Evolutionary conservation across 1,140 invertebrate genomes (phyloP).

Genomic region (Chlorops oryzae): DNA sequence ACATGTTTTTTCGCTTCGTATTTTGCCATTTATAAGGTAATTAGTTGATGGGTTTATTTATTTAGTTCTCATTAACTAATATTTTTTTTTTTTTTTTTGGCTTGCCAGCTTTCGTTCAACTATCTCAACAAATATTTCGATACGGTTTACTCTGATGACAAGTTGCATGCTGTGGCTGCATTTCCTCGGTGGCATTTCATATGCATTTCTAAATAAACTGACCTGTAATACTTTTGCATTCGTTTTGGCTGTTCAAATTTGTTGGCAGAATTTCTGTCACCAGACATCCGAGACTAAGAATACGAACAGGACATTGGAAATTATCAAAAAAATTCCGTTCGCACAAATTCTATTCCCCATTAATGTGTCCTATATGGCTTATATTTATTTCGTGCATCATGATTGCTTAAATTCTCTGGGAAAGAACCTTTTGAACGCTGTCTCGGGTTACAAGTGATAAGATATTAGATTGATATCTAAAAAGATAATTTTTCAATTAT

Average conservation of each 20-base stretch:
- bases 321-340: not conserved
- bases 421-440: too few species aligned
- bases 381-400: not conserved
- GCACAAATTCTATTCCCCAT: constrained; percentile 1
- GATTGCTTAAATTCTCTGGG: too few species aligned
- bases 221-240: not conserved
- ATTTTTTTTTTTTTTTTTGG: not conserved
- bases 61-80: too few species aligned
- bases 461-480: too few species aligned
- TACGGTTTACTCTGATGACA: not conserved
- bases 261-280: not conserved
- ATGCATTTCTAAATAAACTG: not conserved
- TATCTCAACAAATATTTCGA: not conserved
- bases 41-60: too few species aligned
- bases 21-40: constrained; percentile 2
- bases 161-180: not conserved
- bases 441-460: too few species aligned
- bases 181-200: constrained; percentile 5
- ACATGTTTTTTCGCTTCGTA: constrained; percentile 2
- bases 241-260: not conserved
- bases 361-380: constrained; percentile 1
- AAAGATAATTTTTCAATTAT: too few species aligned
- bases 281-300: not conserved
- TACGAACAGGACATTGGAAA: not conserved
- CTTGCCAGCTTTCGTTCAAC: not conserved